Evolutionary conservation across 2,888 invertebrate genomes (phyloP).

Genomic region (Homarus gammarus): DNA sequence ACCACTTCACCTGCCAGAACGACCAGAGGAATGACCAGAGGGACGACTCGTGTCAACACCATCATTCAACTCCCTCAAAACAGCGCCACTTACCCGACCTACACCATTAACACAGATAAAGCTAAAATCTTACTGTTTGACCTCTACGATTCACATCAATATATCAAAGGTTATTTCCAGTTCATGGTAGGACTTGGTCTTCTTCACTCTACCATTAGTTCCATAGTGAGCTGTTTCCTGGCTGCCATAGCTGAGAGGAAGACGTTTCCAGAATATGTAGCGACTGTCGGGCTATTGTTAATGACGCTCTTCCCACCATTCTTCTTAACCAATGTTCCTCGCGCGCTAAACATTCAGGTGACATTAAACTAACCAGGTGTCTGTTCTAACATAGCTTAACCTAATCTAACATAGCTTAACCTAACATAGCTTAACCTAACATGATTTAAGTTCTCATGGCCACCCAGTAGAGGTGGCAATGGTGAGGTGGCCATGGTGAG

Average conservation of each 20-base stretch:
- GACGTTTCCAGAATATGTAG: neutral
- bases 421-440: too few species aligned
- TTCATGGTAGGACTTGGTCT: neutral
- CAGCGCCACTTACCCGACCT: neutral
- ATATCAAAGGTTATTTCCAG: neutral
- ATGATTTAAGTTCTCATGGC: too few species aligned
- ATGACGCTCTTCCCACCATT: neutral
- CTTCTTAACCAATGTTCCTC: slow-evolving; percentile 16
- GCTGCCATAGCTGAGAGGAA: too few species aligned
- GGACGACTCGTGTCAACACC: neutral
- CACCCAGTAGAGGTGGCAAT: too few species aligned
- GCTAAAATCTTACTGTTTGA: neutral
- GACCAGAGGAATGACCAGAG: neutral
- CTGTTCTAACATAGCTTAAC: too few species aligned
- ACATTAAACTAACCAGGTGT: too few species aligned
- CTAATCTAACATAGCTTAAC: too few species aligned
- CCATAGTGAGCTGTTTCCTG: slow-evolving; percentile 11
- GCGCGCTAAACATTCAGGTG: neutral
- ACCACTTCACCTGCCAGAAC: neutral
- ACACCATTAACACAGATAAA: neutral
- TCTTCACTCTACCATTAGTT: slow-evolving; percentile 13
- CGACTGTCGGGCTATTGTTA: neutral
- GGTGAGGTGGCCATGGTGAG: too few species aligned
- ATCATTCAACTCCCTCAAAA: too few species aligned
- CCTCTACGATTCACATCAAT: neutral